Conservation (phyloP, 2,797 vertebrate genomes). For the Lacerta bilineata region DNA sequence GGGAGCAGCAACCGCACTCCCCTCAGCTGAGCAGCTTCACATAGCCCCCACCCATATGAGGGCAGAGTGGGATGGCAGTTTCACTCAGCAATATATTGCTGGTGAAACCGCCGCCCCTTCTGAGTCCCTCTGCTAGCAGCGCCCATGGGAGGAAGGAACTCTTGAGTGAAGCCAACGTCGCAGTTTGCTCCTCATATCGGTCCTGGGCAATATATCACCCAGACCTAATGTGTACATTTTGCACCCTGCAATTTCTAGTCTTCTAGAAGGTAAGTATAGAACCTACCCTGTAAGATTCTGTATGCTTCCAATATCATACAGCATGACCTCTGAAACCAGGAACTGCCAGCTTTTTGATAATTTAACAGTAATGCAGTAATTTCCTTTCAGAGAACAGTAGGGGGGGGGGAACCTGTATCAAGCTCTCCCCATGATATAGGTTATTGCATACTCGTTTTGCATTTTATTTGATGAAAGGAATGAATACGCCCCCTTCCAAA, state of each 20-base stretch:
- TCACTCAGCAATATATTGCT: too few species aligned
- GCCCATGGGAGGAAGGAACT: too few species aligned
- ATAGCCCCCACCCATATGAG: too few species aligned
- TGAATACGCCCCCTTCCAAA: constrained; percentile 54
- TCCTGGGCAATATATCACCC: too few species aligned
- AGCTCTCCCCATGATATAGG: constrained; percentile 37
- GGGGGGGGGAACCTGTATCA: constrained; percentile 24
- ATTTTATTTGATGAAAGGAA: constrained; percentile 71
- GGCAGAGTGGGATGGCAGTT: too few species aligned
- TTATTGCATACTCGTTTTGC: constrained; percentile 66
- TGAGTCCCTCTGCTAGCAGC: too few species aligned
- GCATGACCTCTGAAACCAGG: rapidly evolving
- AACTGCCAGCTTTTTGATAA: neutral
- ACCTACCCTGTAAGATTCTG: neutral
- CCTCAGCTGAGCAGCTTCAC: too few species aligned
- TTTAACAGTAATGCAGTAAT: constrained; percentile 10
- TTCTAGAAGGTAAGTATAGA: neutral
- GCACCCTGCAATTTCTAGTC: rapidly evolving
- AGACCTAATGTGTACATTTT: neutral
- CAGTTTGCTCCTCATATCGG: too few species aligned
- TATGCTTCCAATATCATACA: neutral
- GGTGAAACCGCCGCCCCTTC: too few species aligned
- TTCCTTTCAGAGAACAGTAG: constrained; percentile 48
- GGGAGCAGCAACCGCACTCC: too few species aligned
- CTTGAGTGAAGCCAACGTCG: too few species aligned